phyloP scores from a whole-genome alignment of 1,140 invertebrate species.

The Euwallacea similis region DNA sequence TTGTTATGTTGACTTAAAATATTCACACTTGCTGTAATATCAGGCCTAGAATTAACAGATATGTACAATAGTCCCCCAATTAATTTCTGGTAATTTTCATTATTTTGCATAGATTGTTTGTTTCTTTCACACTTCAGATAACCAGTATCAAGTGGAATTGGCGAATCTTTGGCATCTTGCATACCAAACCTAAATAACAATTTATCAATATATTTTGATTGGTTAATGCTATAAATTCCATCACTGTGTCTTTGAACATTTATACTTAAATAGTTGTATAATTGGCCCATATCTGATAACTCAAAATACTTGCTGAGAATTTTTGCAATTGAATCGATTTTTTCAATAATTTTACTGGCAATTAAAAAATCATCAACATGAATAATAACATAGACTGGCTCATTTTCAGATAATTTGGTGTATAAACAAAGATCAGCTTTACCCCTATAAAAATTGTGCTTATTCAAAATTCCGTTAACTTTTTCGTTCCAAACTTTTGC shows the following conservation, averaged over 20 bases:
- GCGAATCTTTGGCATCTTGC: conserved; percentile 15
- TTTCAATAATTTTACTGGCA: conserved; percentile 9
- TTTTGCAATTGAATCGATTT: conserved; percentile 5
- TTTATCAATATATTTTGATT: conserved; percentile 15
- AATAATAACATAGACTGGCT: conserved; percentile 12
- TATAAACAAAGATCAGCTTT: conserved; percentile 17
- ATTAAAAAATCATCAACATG: conserved; percentile 28
- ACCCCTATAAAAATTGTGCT: neutral
- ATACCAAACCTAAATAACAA: conserved; percentile 13
- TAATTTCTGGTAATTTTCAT: neutral
- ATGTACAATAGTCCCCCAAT: conserved; percentile 11
- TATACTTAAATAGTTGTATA: conserved; percentile 18
- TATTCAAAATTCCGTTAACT: conserved; percentile 9
- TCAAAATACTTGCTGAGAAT: conserved; percentile 1
- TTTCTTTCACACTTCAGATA: neutral
- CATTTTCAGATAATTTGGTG: neutral
- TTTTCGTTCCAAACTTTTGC: conserved; percentile 47
- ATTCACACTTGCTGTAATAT: too few relatives aligned
- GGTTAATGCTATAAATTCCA: conserved; percentile 10
- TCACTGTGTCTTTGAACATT: neutral
- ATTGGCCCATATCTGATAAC: conserved; percentile 8
- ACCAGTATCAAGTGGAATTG: conserved; percentile 4
- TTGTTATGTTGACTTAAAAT: too few relatives aligned
- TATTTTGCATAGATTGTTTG: neutral
- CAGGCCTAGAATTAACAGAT: too few relatives aligned